A percentile compares a stretch with the other conserved stretches of the same genome.
phyloP scores from a whole-genome alignment of 2,888 invertebrate species.

The Caenorhabditis virilis region DNA sequence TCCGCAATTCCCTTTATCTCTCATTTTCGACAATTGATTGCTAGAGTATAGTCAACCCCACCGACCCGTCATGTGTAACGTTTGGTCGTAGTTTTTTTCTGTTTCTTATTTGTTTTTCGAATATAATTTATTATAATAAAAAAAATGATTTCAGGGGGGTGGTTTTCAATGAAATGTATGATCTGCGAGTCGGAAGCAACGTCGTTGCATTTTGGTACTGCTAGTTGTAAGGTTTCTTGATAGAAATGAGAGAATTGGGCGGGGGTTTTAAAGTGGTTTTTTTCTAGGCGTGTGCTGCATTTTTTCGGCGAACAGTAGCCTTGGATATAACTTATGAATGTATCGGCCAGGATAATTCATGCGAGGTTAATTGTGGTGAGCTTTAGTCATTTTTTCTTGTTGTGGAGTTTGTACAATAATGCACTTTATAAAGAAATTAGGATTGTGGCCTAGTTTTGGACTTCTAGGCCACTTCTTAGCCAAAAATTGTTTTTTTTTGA shows the following conservation, averaged over 20 bases:
- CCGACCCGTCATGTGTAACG: no score
- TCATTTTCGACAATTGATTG: no score
- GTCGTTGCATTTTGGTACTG: slow-evolving; percentile 34
- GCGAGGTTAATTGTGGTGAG: slow-evolving; percentile 29
- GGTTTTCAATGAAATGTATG: slow-evolving; percentile 15
- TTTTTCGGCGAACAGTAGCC: slow-evolving; percentile 32
- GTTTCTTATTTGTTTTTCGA: slow-evolving; percentile 1
- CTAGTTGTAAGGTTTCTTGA: slow-evolving; percentile 26
- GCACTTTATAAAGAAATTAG: no score
- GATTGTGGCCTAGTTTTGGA: no score
- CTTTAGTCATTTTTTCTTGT: no score
- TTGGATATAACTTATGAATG: slow-evolving; percentile 32
- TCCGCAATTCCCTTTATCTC: no score
- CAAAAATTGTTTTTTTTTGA: background rate
- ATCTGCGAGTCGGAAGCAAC: slow-evolving; percentile 27
- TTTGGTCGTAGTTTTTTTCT: background rate
- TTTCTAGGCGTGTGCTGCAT: slow-evolving; percentile 37
- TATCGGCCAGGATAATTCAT: slow-evolving; percentile 12
- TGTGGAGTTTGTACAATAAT: no score
- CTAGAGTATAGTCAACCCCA: slow-evolving; percentile 7
- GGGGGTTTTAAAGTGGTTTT: background rate
- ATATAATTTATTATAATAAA: background rate
- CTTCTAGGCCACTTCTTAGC: no score
- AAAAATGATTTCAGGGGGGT: background rate
- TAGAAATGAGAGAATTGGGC: background rate